These are phyloP conservation scores for Alviniconcha marisindica DNA, from an alignment of 1,140 invertebrate genomes.

Conservation along the genomic window DNA sequence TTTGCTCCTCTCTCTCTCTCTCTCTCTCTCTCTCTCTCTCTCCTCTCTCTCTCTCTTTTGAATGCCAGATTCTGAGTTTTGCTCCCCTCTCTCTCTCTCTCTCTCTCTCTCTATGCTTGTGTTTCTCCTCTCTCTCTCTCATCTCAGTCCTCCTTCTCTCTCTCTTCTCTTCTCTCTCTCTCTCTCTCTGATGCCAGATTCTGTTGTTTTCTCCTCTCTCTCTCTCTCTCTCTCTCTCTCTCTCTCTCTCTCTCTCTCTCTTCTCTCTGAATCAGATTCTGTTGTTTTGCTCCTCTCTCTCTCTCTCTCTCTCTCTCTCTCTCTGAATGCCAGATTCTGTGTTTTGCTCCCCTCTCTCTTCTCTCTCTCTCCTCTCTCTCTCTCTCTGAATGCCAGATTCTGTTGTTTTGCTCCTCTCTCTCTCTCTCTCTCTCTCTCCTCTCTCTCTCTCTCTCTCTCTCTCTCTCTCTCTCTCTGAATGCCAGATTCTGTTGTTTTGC, in stretches of 20 bases:
- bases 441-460: background rate
- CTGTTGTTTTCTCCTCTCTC: background rate
- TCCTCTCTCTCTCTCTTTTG: background rate
- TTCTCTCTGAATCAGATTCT: too few species aligned
- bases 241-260: too few species aligned
- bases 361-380: background rate
- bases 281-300: background rate
- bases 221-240: background rate
- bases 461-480: background rate
- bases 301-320: background rate
- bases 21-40: background rate
- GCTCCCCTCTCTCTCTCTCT: background rate
- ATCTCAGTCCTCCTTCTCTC: too few species aligned
- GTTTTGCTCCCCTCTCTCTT: background rate
- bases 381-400: background rate
- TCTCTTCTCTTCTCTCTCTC: too few species aligned
- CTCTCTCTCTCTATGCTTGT: too few species aligned
- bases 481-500: background rate
- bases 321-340: background rate
- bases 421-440: conserved; percentile 21
- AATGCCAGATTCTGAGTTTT: background rate
- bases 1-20: background rate
- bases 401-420: background rate
- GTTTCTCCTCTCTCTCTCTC: too few species aligned
- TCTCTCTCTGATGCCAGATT: background rate